Evolutionary conservation across 2,113 vertebrate genomes (phyloP).

Genomic region (Puffinus mauretanicus): DNA sequence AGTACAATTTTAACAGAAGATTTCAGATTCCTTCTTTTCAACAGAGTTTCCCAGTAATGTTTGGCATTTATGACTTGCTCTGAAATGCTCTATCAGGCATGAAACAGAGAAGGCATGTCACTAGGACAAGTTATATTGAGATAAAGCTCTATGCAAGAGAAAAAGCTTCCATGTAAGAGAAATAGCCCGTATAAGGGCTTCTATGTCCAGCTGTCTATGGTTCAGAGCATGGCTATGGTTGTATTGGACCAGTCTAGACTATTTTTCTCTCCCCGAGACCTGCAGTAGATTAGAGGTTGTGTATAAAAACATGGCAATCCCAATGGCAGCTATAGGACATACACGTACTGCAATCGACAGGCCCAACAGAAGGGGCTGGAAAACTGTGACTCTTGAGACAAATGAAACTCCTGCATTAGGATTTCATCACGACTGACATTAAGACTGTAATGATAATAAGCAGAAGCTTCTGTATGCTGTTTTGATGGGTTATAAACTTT

Average conservation of each 20-base stretch:
- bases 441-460: background rate
- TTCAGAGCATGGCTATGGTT: background rate
- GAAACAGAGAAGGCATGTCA: background rate
- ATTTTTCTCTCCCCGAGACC: background rate
- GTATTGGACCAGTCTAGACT: background rate
- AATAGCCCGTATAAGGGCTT: background rate
- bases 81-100: background rate
- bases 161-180: background rate
- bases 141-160: background rate
- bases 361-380: background rate
- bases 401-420: background rate
- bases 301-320: background rate
- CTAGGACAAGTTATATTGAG: background rate
- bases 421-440: background rate
- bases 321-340: background rate
- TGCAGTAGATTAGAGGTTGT: background rate
- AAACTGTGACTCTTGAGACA: background rate
- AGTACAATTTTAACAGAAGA: background rate
- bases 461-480: background rate
- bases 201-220: background rate
- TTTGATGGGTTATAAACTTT: background rate
- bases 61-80: background rate
- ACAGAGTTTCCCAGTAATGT: background rate
- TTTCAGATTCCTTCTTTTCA: background rate
- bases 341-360: background rate